Conservation (phyloP, 2,113 vertebrate species). For the Leptosomus discolor region DNA sequence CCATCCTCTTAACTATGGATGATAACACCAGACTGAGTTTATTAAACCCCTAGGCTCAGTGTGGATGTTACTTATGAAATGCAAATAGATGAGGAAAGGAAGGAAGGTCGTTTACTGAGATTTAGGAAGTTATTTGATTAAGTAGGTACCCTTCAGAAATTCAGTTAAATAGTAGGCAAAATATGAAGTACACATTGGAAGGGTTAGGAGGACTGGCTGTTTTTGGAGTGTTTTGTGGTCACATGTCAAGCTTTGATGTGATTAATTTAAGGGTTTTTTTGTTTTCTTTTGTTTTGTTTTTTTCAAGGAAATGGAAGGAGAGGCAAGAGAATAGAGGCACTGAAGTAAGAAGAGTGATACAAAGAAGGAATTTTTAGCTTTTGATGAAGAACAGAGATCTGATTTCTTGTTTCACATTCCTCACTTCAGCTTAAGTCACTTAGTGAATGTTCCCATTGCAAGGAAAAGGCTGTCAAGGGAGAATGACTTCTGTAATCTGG, state of each 20-base stretch:
- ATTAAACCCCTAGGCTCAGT: not conserved
- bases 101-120: not conserved
- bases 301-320: not conserved
- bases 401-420: not conserved
- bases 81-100: not conserved
- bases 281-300: fast-evolving
- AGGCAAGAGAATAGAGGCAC: not conserved
- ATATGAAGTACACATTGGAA: not conserved
- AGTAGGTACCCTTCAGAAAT: not conserved
- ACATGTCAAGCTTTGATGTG: not conserved
- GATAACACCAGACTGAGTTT: not conserved
- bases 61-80: not conserved
- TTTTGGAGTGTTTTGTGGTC: not conserved
- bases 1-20: not conserved
- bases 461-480: not conserved
- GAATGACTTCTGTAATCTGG: not conserved
- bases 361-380: not conserved
- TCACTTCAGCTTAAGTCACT: not conserved
- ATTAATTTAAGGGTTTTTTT: not conserved
- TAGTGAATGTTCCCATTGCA: not conserved
- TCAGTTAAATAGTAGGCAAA: not conserved
- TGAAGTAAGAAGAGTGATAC: not conserved
- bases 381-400: not conserved
- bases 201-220: not conserved
- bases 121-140: not conserved